Evolutionary conservation across 2,888 invertebrate genomes (phyloP), one percentile per base, ranked within the genome.

Genomic region (Rutpela maculata): DNA sequence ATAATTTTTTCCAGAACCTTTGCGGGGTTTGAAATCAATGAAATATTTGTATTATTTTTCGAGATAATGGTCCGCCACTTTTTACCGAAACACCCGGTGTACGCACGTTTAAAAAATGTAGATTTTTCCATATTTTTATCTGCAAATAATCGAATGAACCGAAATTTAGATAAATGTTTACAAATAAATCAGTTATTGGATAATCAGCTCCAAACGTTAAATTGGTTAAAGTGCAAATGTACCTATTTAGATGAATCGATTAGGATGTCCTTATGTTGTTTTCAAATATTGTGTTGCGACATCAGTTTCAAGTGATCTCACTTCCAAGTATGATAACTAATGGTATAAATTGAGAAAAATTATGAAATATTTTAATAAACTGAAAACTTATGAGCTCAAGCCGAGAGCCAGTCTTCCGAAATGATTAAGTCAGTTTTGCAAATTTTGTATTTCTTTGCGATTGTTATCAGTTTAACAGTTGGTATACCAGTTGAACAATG

Each of bases 401-500:
- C n/a, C n/a, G n/a, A n/a, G 43, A 43, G 9, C 2, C 12, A 43
- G 11, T 0, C 3, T 43, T 43, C 15, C 0, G 12, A 43, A 15
- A 43, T 43, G 43, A 12, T 12, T 43, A 43, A 43, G 12, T 43
- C 43, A 50, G n/a, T 55, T 55, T 67, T 10, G 26, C 18, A 18
- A 50, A 55, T 55, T 68, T 56, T 68, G 9, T 68, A 31, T n/a
- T 57, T 26, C n/a, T n/a, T 43, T 43, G 43, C 31, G 9, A 15
- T 43, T 17, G 26, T 68, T n/a, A 22, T 56, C 50, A 10, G 57
- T 31, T n/a, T 17, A 56, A 18, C 68, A 10, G 7, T 31, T 56
- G 31, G 31, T 6, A 56, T 63, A 2, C 15, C 17, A 17, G 75
- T 75, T n/a, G 63, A 75, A 15, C 35, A 62, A 56, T 75, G 75